These are phyloP conservation scores for Neodon shergylaensis DNA, from an alignment of 2,113 vertebrate genomes.

Conservation along the genomic window DNA sequence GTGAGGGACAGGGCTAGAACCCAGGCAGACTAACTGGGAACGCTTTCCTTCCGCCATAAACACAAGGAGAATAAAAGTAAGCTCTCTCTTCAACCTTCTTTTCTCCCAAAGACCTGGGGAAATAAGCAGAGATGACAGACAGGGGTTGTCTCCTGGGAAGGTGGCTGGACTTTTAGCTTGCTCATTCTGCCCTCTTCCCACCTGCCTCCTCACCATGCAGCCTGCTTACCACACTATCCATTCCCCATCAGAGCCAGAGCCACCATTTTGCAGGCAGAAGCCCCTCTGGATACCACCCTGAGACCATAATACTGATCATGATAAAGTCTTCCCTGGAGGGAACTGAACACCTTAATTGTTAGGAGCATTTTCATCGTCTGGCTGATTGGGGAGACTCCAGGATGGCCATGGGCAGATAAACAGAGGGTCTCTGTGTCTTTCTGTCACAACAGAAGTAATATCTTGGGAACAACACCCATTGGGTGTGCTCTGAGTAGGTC, in stretches of 20 bases:
- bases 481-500: not conserved
- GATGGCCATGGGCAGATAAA: not conserved
- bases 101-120: not conserved
- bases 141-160: not conserved
- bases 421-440: not conserved
- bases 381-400: not conserved
- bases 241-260: not conserved
- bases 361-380: not conserved
- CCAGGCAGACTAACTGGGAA: not conserved
- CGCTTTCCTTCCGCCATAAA: not conserved
- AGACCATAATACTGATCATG: not conserved
- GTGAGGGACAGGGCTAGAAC: not conserved
- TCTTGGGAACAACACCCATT: not conserved
- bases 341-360: not conserved
- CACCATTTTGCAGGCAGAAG: not conserved
- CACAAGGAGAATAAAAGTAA: not conserved
- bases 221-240: not conserved
- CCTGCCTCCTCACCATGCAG: not conserved
- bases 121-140: not conserved
- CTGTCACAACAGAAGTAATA: not conserved
- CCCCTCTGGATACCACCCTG: too few species aligned
- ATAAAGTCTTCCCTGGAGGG: not conserved
- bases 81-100: not conserved
- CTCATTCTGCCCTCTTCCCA: not conserved
- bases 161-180: not conserved